Conservation (phyloP, 2,888 invertebrate genomes). For the Lepidocyrtoides sp. region DNA sequence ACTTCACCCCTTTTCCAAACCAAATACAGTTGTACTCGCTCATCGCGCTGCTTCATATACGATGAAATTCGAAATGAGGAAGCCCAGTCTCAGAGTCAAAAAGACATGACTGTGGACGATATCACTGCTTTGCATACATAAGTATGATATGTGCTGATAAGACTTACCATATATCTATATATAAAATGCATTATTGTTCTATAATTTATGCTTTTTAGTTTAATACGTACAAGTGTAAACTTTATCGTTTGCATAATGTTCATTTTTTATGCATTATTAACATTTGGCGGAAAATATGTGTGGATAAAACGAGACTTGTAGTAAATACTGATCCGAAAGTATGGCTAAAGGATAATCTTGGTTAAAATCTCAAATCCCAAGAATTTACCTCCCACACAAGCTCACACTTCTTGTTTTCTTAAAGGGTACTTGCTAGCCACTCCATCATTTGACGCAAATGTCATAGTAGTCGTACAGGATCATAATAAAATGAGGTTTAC, state of each 20-base stretch:
- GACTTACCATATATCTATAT: too few relatives aligned
- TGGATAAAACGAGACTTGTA: neutral
- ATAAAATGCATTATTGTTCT: neutral
- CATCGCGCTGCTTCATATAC: neutral
- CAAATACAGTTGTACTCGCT: neutral
- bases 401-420: neutral
- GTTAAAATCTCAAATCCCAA: neutral
- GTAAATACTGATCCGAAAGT: neutral
- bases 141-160: neutral
- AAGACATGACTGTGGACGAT: neutral
- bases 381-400: constrained; percentile 10
- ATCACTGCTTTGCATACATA: too few relatives aligned
- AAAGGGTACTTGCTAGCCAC: neutral
- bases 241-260: neutral
- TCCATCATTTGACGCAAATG: neutral
- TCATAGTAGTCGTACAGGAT: neutral
- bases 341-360: neutral
- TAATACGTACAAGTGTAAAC: neutral
- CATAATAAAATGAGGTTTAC: neutral
- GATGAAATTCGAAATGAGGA: neutral
- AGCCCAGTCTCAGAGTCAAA: neutral
- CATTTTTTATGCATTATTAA: constrained; percentile 42
- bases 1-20: constrained; percentile 20
- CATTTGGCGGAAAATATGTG: neutral
- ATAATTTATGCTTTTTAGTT: too few relatives aligned